Conservation (phyloP, 2,113 vertebrate genomes). For the Tachycineta bicolor region DNA sequence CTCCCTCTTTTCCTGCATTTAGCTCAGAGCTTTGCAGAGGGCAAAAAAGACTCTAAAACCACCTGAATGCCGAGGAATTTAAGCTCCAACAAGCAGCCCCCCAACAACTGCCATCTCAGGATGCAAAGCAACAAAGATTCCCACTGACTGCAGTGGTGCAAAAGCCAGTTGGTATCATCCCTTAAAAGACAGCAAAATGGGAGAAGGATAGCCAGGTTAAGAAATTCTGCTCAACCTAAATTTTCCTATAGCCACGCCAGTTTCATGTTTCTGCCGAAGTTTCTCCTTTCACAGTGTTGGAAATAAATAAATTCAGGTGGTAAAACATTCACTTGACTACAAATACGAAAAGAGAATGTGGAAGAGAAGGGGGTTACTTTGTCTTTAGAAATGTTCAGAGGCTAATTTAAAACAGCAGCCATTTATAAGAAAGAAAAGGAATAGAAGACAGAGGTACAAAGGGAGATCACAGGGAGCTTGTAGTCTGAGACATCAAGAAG, state of each 20-base stretch:
- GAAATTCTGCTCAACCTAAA: background rate
- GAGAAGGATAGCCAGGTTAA: background rate
- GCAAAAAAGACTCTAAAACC: too few relatives aligned
- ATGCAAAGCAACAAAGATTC: background rate
- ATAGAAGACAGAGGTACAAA: background rate
- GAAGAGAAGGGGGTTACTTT: background rate
- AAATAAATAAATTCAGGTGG: background rate
- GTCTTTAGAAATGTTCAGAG: background rate
- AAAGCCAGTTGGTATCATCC: background rate
- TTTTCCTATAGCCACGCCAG: background rate
- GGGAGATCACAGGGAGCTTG: background rate
- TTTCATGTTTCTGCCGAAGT: background rate
- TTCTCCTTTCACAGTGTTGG: background rate
- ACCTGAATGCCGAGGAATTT: too few relatives aligned
- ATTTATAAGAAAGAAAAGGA: background rate
- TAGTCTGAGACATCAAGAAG: background rate
- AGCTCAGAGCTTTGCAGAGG: too few relatives aligned
- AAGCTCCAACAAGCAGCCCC: too few relatives aligned
- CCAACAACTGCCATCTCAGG: too few relatives aligned
- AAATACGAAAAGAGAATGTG: background rate
- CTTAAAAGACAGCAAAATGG: background rate
- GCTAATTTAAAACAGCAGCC: background rate
- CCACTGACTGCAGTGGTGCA: background rate
- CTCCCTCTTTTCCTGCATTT: too few relatives aligned
- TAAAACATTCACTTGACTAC: background rate